Conservation (phyloP, 2,888 invertebrate genomes). For the Brassicogethes aeneus region DNA sequence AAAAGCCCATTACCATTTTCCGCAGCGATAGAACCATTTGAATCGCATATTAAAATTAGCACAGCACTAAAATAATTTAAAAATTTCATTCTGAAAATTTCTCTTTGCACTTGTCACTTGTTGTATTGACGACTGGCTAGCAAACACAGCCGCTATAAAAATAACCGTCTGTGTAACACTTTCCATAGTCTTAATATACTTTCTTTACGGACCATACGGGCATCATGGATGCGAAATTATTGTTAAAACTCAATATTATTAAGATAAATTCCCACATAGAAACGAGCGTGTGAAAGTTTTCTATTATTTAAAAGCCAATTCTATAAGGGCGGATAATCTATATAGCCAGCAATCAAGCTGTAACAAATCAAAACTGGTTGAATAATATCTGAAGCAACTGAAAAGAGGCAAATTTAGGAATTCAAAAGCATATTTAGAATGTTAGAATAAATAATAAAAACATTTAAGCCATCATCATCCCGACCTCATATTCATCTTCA, state of each 20-base stretch:
- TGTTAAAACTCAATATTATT: background rate
- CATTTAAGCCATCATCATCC: too few species aligned
- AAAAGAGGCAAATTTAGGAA: too few species aligned
- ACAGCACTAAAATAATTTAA: background rate
- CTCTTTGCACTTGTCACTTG: background rate
- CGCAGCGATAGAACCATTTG: background rate
- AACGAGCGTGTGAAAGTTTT: background rate
- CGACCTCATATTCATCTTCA: background rate
- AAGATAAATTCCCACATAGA: background rate
- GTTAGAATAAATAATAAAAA: too few species aligned
- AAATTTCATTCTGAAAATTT: background rate
- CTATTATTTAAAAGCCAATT: too few species aligned
- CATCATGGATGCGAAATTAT: background rate
- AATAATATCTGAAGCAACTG: too few species aligned
- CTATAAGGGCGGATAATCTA: too few species aligned
- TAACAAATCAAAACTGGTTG: too few species aligned
- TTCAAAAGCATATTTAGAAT: too few species aligned
- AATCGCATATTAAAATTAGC: background rate
- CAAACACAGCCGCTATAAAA: background rate
- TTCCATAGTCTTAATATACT: constrained; percentile 1
- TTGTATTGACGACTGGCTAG: background rate
- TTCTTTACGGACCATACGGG: background rate
- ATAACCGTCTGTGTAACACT: background rate
- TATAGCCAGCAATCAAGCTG: too few species aligned
- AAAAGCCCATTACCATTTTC: background rate